Evolutionary conservation across 2,888 invertebrate species (phyloP).

Genomic region (Pinctada fucata): DNA sequence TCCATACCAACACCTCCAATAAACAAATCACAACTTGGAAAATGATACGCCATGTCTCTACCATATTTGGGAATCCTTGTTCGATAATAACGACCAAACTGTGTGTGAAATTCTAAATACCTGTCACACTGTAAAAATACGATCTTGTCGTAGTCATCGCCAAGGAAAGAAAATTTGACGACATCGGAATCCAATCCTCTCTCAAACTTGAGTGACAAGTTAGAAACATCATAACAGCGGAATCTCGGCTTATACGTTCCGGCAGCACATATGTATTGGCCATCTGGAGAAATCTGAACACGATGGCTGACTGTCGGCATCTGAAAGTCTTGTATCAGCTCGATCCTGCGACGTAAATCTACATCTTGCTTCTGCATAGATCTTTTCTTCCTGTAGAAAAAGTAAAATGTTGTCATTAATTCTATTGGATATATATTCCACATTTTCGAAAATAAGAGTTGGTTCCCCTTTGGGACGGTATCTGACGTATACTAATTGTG

Average conservation of each 20-base stretch:
- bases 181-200: slow-evolving; percentile 98
- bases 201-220: slow-evolving; percentile 97
- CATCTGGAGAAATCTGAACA: slow-evolving; percentile 91
- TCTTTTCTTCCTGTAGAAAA: slow-evolving; percentile 79
- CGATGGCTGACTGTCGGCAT: slow-evolving; percentile 96
- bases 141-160: slow-evolving; percentile 97
- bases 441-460: no score
- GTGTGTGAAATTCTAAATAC: slow-evolving; percentile 96
- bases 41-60: slow-evolving; percentile 93
- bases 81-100: slow-evolving; percentile 93
- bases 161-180: slow-evolving; percentile 92
- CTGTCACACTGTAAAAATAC: slow-evolving; percentile 93
- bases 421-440: no score
- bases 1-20: slow-evolving; percentile 93
- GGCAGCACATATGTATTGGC: slow-evolving; percentile 92
- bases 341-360: slow-evolving; percentile 88
- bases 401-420: slow-evolving; percentile 65
- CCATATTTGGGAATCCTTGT: slow-evolving; percentile 96
- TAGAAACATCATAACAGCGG: slow-evolving; percentile 96
- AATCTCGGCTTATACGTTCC: slow-evolving; percentile 96
- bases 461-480: no score
- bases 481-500: no score
- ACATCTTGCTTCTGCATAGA: slow-evolving; percentile 91
- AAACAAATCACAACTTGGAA: slow-evolving; percentile 92
- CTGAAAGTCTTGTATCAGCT: slow-evolving; percentile 98